phyloP scores from a whole-genome alignment of 2,888 invertebrate genomes.

The Phengaris arion region DNA sequence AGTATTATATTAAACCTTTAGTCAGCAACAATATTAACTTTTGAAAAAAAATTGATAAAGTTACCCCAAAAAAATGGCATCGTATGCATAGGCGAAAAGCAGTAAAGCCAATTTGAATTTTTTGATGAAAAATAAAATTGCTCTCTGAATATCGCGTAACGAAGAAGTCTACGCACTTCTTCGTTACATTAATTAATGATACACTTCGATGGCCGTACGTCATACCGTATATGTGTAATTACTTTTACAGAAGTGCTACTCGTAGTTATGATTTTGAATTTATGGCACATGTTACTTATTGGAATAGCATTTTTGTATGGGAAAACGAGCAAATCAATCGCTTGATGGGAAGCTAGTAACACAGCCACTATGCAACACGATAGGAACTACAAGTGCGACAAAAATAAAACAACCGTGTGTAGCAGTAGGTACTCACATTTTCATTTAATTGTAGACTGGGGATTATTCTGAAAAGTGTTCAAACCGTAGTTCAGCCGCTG shows the following conservation, averaged over 20 bases:
- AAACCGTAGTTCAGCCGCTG: neutral
- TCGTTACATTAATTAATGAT: no score
- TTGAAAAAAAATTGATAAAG: neutral
- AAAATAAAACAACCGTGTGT: no score
- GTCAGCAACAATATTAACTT: neutral
- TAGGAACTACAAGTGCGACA: no score
- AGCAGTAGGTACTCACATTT: neutral
- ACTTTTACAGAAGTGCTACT: neutral
- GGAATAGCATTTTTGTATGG: no score
- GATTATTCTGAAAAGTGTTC: slow-evolving; percentile 5
- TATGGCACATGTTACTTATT: no score
- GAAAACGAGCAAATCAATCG: no score
- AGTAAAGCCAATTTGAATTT: neutral
- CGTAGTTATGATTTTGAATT: no score
- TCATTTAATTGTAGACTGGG: neutral
- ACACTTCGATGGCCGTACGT: neutral
- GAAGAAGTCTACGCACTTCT: no score
- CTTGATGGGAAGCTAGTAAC: no score
- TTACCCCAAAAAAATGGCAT: neutral
- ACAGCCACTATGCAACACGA: no score
- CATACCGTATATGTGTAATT: neutral
- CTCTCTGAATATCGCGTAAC: neutral
- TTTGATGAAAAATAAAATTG: neutral
- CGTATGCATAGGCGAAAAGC: neutral
- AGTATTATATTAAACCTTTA: no score